Percentiles rank a stretch among this genome's conserved stretches.
phyloP scores from a whole-genome alignment of 2,888 invertebrate genomes.

The Apamea crenata region DNA sequence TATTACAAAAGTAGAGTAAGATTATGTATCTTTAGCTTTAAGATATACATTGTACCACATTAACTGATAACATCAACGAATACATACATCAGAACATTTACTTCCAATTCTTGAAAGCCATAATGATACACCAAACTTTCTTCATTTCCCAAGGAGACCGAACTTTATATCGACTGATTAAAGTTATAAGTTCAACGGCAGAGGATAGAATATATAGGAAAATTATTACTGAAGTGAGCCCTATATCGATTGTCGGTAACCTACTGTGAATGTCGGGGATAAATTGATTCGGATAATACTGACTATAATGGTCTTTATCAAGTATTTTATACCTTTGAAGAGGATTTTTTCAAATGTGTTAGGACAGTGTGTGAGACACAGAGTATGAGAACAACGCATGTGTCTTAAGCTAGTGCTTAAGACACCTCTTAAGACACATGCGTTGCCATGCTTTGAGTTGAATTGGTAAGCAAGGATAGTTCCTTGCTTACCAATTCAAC shows the following conservation, averaged over 20 bases:
- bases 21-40: neutral
- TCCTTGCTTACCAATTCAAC: too few species aligned
- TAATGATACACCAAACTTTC: constrained; percentile 9
- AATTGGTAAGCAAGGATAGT: too few species aligned
- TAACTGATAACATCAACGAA: neutral
- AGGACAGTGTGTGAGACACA: too few species aligned
- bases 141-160: constrained; percentile 1
- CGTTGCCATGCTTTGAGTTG: too few species aligned
- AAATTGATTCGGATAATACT: constrained; percentile 33
- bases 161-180: constrained; percentile 10
- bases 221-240: constrained; percentile 24
- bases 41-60: neutral
- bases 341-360: neutral
- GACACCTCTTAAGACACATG: too few species aligned
- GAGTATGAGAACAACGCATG: neutral
- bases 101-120: constrained; percentile 14
- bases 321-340: neutral
- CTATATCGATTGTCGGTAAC: constrained; percentile 45
- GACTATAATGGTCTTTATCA: neutral
- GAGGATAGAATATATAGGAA: neutral
- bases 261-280: constrained; percentile 23
- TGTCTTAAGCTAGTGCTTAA: too few species aligned
- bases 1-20: too few species aligned
- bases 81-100: neutral
- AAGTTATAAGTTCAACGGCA: constrained; percentile 17